phyloP scores from a whole-genome alignment of 2,888 invertebrate genomes.

The Micropterix aruncella region DNA sequence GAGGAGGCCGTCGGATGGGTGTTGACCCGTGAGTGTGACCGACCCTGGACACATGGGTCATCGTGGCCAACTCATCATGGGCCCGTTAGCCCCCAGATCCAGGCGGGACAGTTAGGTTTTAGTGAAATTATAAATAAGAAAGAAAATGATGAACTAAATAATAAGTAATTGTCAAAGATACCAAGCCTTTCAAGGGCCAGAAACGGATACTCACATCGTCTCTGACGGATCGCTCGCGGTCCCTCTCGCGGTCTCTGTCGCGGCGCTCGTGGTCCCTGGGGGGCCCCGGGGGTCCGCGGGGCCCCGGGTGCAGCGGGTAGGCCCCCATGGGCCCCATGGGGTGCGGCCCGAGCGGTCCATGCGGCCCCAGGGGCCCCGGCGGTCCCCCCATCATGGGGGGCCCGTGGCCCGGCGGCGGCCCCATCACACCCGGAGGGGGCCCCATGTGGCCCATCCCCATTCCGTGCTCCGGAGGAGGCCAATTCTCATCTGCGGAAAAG shows the following conservation, averaged over 20 bases:
- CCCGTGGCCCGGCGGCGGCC: slow-evolving; percentile 17
- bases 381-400: slow-evolving; percentile 17
- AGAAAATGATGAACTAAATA: no score
- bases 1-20: no score
- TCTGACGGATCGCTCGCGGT: slow-evolving; percentile 18
- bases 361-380: slow-evolving; percentile 21
- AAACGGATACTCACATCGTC: no score
- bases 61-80: no score
- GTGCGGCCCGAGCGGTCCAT: slow-evolving; percentile 17
- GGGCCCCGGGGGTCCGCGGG: background rate
- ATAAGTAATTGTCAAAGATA: no score
- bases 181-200: no score
- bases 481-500: slow-evolving; percentile 1
- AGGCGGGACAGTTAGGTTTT: no score
- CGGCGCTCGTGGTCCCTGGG: slow-evolving; percentile 1
- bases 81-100: no score
- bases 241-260: slow-evolving; percentile 20
- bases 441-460: background rate
- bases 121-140: no score
- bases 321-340: slow-evolving; percentile 22
- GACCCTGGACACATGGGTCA: no score
- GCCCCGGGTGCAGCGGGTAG: slow-evolving; percentile 11
- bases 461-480: background rate
- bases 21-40: no score
- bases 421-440: slow-evolving; percentile 14